Conservation (phyloP, 2,888 invertebrate genomes). For the Drosophila helvetica region DNA sequence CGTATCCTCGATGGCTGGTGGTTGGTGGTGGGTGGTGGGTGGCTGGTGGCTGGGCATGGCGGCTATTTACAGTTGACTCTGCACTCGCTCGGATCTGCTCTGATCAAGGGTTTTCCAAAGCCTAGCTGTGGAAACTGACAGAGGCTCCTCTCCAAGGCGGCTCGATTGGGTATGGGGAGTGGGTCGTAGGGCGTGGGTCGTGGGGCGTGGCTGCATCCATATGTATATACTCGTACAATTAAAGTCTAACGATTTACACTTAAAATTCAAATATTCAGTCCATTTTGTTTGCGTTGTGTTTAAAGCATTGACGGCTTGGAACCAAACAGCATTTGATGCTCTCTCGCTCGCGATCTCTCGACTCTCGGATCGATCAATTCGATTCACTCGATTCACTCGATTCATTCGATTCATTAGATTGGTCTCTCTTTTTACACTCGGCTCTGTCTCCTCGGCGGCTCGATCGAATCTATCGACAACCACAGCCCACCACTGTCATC, state of each 20-base stretch:
- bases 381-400: conserved; percentile 19
- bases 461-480: conserved; percentile 90
- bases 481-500: conserved; percentile 99
- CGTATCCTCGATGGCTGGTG: conserved; percentile 10
- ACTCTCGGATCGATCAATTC: conserved; percentile 31
- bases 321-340: conserved; percentile 81
- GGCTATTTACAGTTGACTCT: conserved; percentile 63
- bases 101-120: conserved; percentile 56
- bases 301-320: conserved; percentile 82
- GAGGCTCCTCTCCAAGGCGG: conserved; percentile 34
- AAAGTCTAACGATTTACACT: conserved; percentile 82
- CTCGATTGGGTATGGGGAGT: conserved; percentile 15
- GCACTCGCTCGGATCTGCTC: conserved; percentile 20
- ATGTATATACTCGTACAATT: conserved; percentile 68
- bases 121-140: conserved; percentile 72
- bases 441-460: conserved; percentile 2
- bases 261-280: conserved; percentile 83
- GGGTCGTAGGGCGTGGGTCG: conserved; percentile 32
- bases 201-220: conserved; percentile 52
- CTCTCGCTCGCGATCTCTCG: conserved; percentile 50
- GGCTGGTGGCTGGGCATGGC: conserved; percentile 27
- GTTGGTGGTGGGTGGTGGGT: conserved; percentile 8
- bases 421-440: conserved; percentile 23
- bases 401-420: conserved; percentile 14
- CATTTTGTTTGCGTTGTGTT: conserved; percentile 83